Base-by-base conservation (phyloP, 2,888 invertebrate species). In the Hoplodrina blanda region DNA sequence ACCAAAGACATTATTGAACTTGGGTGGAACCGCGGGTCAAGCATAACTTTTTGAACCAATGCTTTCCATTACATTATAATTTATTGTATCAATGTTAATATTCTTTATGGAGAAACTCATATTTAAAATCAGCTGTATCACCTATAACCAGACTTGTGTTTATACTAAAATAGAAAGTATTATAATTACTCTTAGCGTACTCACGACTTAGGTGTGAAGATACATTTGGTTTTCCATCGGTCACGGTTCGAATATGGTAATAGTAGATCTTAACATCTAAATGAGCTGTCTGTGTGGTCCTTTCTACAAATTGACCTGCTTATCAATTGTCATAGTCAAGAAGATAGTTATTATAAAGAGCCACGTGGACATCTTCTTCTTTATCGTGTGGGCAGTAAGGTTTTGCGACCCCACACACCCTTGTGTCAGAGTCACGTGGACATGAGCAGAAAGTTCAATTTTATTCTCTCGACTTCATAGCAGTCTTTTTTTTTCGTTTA, bases 221-320 rank as follows among this genome's bases (percentile, higher is more conserved):
- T 69, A 69, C 78, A 81, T 80, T 81, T 71, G 74, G 44, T 74
- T 78, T 81, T 74, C 68, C 64, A 78, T 78, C 62, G 68, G 44
- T 61, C 68, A 13, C 33, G 10, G 54, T 68, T 69, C 25, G 62
- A 37, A 49, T 65, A 66, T 73, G 53, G 25, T 68, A 69, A 69
- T 63, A 49, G 30, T 25, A n/a, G 52, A 62, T 73, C 73, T 62
- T 60, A 55, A 73, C 50, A 78, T 73, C 62, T 54, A 65, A 55
- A 59, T 65, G 46, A 62, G 62, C 57, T 55, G 17, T 52, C 56
- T 5, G 62, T 76, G 66, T 66, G 76, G 66, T 76, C 67, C 60
- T 41, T 52, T 5, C 44, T 46, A 30, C 19, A 37, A 60, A 63
- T 59, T 46, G 20, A 37, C 1, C 33, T 46, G 3, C 7, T 62